A percentile compares a stretch with the other conserved stretches of the same genome.
Evolutionary conservation across 2,113 vertebrate species (phyloP).

Genomic region (Ctenomys sociabilis): DNA sequence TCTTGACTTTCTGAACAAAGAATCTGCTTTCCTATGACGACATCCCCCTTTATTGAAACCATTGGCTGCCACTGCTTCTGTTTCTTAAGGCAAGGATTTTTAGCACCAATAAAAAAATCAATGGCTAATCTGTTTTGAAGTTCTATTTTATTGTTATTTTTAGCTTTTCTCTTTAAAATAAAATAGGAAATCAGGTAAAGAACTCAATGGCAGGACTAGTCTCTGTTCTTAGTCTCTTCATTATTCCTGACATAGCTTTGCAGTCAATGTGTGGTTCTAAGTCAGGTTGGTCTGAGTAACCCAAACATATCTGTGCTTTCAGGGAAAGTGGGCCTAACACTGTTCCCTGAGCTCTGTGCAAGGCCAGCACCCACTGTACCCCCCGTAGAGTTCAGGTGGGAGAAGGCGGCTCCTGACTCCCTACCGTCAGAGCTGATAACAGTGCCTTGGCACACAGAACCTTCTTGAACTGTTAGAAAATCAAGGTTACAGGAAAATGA

Average conservation of each 20-base stretch:
- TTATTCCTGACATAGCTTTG: not conserved
- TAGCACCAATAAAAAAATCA: slow-evolving; percentile 31
- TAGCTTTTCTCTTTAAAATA: too few relatives aligned
- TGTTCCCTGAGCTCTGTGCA: not conserved
- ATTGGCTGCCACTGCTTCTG: not conserved
- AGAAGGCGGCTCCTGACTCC: not conserved
- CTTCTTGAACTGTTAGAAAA: not conserved
- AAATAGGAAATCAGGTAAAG: too few relatives aligned
- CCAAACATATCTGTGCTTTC: not conserved
- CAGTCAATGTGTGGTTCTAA: not conserved
- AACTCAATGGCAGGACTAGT: not conserved
- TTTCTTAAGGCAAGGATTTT: slow-evolving; percentile 31
- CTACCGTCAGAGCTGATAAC: not conserved
- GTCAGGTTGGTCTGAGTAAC: not conserved
- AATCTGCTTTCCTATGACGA: slow-evolving; percentile 47
- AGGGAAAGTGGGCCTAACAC: not conserved
- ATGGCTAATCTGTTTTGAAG: too few relatives aligned
- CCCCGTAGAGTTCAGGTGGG: not conserved
- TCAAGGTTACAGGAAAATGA: not conserved
- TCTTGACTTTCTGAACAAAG: slow-evolving; percentile 26
- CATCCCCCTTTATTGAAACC: slow-evolving; percentile 56
- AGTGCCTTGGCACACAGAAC: not conserved
- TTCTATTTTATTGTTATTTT: too few relatives aligned
- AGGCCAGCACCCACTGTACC: not conserved
- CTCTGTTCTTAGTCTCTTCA: slow-evolving; percentile 19